phyloP scores from a whole-genome alignment of 1,140 invertebrate genomes.

The Bombus waltoni region DNA sequence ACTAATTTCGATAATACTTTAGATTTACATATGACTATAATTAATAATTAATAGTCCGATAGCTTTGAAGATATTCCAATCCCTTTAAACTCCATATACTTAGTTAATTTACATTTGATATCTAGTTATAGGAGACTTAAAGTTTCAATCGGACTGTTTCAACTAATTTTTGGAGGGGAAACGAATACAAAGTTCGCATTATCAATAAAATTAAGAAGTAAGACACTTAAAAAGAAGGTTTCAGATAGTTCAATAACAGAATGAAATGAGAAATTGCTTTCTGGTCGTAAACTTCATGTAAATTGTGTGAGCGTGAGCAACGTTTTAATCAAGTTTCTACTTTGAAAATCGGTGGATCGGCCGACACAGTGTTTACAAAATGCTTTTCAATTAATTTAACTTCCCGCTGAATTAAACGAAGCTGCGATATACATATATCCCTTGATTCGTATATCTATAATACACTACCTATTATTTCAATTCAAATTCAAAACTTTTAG shows the following conservation, averaged over 20 bases:
- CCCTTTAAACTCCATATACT: neutral
- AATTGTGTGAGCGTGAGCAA: neutral
- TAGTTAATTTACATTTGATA: neutral
- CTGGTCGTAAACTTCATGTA: neutral
- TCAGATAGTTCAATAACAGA: neutral
- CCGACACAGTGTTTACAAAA: neutral
- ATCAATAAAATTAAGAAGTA: constrained; percentile 23
- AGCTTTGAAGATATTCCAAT: neutral
- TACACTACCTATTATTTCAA: too few species aligned
- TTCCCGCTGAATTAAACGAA: neutral
- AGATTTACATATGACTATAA: neutral
- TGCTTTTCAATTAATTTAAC: constrained; percentile 15
- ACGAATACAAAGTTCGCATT: neutral
- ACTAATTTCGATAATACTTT: too few species aligned
- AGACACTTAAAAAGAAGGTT: neutral
- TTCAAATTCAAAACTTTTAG: too few species aligned
- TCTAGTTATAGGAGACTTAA: neutral
- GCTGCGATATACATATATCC: neutral
- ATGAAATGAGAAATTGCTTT: constrained; percentile 1
- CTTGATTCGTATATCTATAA: too few species aligned
- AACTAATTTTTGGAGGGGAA: neutral
- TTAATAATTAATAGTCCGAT: too few species aligned
- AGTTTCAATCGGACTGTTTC: neutral
- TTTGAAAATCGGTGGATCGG: neutral
- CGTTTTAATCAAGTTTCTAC: neutral